Evolutionary conservation across 2,888 invertebrate species (phyloP), one percentile per base, ranked within the genome.

Genomic region (Atherix ibis): DNA sequence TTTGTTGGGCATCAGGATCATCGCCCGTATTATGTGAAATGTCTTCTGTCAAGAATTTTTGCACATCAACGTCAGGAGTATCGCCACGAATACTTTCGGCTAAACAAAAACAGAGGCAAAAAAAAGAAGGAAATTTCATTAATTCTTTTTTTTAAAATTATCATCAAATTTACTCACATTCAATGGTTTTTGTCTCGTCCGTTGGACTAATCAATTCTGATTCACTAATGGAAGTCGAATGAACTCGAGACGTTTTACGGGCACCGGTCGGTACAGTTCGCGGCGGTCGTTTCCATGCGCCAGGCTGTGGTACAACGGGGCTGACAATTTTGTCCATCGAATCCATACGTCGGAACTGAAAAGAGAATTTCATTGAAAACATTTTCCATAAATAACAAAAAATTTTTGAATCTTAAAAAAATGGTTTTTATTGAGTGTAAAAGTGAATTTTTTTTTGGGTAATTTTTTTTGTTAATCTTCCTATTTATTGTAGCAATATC

Each of bases 301-400:
- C 85, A 0, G 87, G 87, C 54, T 88, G 88, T 6, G 85, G 87
- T 38, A 88, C 79, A 22, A 88, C 89, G 1, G 88, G 89, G 51
- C 87, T 88, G 10, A 89, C 89, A 45, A 89, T 89, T 61, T 85
- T 87, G 56, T 88, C 88, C 63, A 83, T 71, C 0, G 71, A 68
- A 48, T 80, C 79, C 56, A 76, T 64, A 33, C 81, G 72, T 31
- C 79, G 68, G 42, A 75, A 58, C 51, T 73, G 70, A 31, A 29
- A 34, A 26, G 22, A 27, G 13, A 22, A 22, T n/a, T n/a, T n/a
- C n/a, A n/a, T n/a, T n/a, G n/a, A n/a, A n/a, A n/a, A n/a, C n/a
- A n/a, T n/a, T n/a, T n/a, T n/a, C n/a, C n/a, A n/a, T n/a, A n/a
- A n/a, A 19, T n/a, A n/a, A n/a, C n/a, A n/a, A n/a, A n/a, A n/a